Conservation (phyloP, 2,888 invertebrate species). For the Drosophila fungiperda region DNA sequence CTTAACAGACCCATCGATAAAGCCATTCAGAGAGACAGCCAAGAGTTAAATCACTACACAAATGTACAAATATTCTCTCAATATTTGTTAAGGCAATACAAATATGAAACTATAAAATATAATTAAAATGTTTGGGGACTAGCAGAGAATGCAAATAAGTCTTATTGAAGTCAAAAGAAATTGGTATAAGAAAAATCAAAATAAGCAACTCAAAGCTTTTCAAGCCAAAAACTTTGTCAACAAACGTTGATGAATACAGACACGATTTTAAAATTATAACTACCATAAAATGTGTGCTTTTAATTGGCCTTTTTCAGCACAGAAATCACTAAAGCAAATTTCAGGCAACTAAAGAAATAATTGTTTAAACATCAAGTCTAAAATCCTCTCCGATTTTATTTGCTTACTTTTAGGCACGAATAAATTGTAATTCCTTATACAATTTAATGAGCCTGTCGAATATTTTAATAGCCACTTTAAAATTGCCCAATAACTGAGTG, state of each 20-base stretch:
- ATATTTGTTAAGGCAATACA: not conserved
- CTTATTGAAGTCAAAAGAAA: not conserved
- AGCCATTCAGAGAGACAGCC: slow-evolving; percentile 4
- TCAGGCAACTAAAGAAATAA: too few species aligned
- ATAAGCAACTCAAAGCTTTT: too few species aligned
- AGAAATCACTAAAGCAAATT: too few species aligned
- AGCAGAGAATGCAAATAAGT: not conserved
- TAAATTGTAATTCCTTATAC: not conserved
- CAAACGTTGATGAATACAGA: too few species aligned
- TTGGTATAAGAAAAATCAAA: not conserved
- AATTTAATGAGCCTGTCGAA: slow-evolving; percentile 37
- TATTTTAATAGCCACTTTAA: slow-evolving; percentile 49
- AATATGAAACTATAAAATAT: not conserved
- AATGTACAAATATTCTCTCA: not conserved
- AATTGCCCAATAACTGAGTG: slow-evolving; percentile 53
- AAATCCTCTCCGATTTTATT: not conserved
- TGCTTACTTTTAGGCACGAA: not conserved
- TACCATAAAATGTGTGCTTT: too few species aligned
- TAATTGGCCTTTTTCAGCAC: too few species aligned
- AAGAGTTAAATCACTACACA: not conserved
- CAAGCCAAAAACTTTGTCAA: too few species aligned
- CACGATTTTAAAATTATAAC: too few species aligned
- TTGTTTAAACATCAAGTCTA: not conserved
- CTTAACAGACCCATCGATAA: slow-evolving; percentile 1
- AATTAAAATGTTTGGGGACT: not conserved